Percentiles rank a stretch among this genome's conserved stretches.
Evolutionary conservation across 1,140 invertebrate species (phyloP).

Genomic region (Drosophila pruinosa): DNA sequence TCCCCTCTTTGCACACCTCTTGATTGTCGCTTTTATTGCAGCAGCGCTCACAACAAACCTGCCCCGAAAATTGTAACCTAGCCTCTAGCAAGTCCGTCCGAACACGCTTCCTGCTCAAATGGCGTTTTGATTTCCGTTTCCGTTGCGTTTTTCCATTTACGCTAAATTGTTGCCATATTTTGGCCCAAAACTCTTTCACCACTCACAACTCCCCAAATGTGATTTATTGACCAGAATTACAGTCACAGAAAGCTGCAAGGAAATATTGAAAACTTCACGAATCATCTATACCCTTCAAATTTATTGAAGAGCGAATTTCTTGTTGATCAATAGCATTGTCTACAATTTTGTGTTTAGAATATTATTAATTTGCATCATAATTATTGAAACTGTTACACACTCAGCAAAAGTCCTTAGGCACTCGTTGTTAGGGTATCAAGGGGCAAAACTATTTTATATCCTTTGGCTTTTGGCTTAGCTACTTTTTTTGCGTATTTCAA

Average conservation of each 20-base stretch:
- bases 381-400: not conserved
- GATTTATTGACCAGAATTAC: conserved; percentile 63
- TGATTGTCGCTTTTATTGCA: conserved; percentile 53
- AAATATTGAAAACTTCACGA: not conserved
- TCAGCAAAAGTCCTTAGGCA: not conserved
- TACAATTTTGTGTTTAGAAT: too few relatives aligned
- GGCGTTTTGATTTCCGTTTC: conserved; percentile 61
- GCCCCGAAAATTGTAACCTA: not conserved
- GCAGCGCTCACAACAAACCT: conserved; percentile 31
- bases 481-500: conserved; percentile 5
- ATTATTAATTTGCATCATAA: not conserved
- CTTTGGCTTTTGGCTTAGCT: conserved; percentile 32
- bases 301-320: too few relatives aligned
- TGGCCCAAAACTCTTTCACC: conserved; percentile 15
- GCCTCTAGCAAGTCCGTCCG: not conserved
- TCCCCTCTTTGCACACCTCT: not conserved
- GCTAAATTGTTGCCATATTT: conserved; percentile 44
- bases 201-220: conserved; percentile 36
- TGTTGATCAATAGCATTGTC: too few relatives aligned
- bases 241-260: conserved; percentile 12
- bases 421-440: conserved; percentile 4
- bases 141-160: conserved; percentile 38
- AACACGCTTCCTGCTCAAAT: conserved; percentile 42
- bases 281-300: conserved; percentile 3
- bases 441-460: conserved; percentile 66